Evolutionary conservation across 2,888 invertebrate species (phyloP), one percentile per base, ranked within the genome.

Genomic region (Pristionchus fissidentatus): DNA sequence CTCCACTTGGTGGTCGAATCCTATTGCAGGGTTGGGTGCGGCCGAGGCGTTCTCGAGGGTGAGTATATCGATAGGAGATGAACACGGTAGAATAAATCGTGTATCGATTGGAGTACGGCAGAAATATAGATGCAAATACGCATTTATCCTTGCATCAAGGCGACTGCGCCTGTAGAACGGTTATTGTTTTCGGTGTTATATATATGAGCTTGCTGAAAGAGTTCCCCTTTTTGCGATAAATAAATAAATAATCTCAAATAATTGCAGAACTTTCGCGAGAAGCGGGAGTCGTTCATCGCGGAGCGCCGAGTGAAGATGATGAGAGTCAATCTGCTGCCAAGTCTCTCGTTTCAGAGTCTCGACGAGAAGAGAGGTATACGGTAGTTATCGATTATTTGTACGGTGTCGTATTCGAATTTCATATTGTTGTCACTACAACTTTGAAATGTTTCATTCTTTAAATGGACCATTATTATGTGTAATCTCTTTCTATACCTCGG

Each of bases 231-330:
- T n/a, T n/a, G n/a, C n/a, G n/a, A n/a, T n/a, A n/a, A n/a, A n/a
- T n/a, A n/a, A n/a, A n/a, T n/a, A n/a, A n/a, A n/a, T n/a, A n/a
- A n/a, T n/a, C n/a, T n/a, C n/a, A n/a, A n/a, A 13, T 35, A 26
- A 70, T 70, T 70, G n/a, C 70, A 70, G 70, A 70, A 8, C 26
- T 41, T 13, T 15, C 70, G 70, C 19, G 22, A 22, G n/a, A 70
- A 70, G 41, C 43, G 43, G 41, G 70, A 70, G 38, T 13, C 43
- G 10, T 41, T 43, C 10, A 41, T 70, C 41, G 43, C n/a, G 1
- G 70, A 70, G 70, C 70, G 43, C 41, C 41, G 70, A 43, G 43
- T 70, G 70, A 70, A 35, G 4, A 70, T 70, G 70, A 43, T 70
- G 70, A 70, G 10, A 15, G 26, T 70, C 2, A 70, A 35, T 41